Base-by-base conservation (phyloP, 2,797 vertebrate species). In the Tragopan temminckii region DNA sequence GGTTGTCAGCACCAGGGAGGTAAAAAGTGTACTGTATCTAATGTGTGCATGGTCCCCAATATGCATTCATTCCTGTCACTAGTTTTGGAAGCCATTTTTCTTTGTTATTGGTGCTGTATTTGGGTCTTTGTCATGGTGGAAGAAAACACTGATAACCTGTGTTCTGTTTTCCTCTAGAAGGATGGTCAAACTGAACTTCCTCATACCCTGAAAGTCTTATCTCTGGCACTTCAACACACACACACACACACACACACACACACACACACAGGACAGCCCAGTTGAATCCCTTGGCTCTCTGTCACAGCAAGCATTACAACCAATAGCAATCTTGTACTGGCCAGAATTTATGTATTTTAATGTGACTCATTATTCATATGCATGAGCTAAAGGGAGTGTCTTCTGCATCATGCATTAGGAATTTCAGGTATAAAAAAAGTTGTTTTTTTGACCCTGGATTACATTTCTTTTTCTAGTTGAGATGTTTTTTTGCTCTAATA, bases 361-460 rank as follows among this genome's bases (percentile, higher is more conserved):
- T 87, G 50, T 95, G 89, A 92, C 31, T 95, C 86, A 93, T 91
- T 91, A 83, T 80, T 74, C 71, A 87, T 76, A 79, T 71, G 57
- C 92, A 80, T 72, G 90, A 93, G 70, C 15, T 20, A 63, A 87
- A 96, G 86, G 93, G 93, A 94, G 93, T 92, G 92, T 82, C 80
- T 57, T 90, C 48, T 69, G 87, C 68, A 90, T 96, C 95, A 96
- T 13, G 19, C 53, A 45, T 77, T 57, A 89, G 75, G 88, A 95
- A 95, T 96, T 92, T 87, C 75, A 85, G 68, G 75, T 91, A 40
- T 55, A 36, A 70, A 72, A 78, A 66, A 64, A 45, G 1, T 13
- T 50, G 3, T 3, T 4, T 62, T 75, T 91, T 31, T 64, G 81
- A 3, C 13, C 2, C 3, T 70, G 31, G 25, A 61, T 90, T 77